Evolutionary conservation across 2,113 vertebrate species (phyloP).

Genomic region (Peucedramus taeniatus): DNA sequence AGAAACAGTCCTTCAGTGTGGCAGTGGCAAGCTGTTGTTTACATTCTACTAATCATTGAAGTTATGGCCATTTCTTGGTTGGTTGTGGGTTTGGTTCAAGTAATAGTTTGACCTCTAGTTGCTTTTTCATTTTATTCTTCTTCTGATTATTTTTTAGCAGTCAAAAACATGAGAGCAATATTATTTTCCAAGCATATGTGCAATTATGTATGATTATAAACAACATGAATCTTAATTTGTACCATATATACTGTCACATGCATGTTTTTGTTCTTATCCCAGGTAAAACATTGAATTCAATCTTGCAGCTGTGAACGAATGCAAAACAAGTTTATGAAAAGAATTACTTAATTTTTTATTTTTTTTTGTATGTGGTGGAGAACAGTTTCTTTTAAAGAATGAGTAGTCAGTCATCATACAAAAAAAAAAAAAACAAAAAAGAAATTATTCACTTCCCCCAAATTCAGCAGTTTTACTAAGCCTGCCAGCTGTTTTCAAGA

Average conservation of each 20-base stretch:
- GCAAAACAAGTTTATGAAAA: background rate
- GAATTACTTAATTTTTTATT: background rate
- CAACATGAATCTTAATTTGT: background rate
- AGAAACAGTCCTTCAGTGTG: background rate
- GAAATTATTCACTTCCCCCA: background rate
- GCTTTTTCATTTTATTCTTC: background rate
- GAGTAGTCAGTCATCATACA: background rate
- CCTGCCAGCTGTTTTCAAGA: background rate
- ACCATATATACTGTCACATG: background rate
- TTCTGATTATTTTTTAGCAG: background rate
- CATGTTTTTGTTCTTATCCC: background rate
- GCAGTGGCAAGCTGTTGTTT: background rate
- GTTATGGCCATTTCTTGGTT: background rate
- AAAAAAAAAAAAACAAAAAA: background rate
- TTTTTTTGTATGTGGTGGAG: background rate
- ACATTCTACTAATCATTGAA: background rate
- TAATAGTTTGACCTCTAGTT: background rate
- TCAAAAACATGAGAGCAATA: background rate
- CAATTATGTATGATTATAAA: constrained; percentile 3
- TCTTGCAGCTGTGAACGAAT: background rate
- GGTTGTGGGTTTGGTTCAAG: background rate
- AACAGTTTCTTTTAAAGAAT: background rate
- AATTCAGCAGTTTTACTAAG: background rate
- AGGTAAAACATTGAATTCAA: background rate
- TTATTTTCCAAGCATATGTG: constrained; percentile 21